Evolutionary conservation across 2,113 vertebrate genomes (phyloP).

Genomic region (Peucedramus taeniatus): DNA sequence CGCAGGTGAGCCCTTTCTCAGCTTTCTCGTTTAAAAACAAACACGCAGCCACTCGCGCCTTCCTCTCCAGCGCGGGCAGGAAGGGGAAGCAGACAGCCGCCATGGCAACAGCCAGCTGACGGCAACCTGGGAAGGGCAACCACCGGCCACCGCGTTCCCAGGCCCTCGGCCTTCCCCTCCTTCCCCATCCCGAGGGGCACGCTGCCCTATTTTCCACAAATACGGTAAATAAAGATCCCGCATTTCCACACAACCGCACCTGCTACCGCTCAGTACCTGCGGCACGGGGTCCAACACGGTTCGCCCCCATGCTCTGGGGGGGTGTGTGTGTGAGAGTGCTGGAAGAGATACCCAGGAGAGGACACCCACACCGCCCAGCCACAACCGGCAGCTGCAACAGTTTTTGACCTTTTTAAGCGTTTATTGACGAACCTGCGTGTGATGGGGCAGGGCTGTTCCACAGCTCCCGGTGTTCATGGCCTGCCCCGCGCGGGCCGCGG

Average conservation of each 20-base stretch:
- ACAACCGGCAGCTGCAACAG: neutral
- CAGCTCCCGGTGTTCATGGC: neutral
- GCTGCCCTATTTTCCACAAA: neutral
- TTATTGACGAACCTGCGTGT: neutral
- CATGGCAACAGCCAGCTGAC: conserved; percentile 35
- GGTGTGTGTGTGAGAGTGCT: too few species aligned
- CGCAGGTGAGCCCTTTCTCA: conserved; percentile 18
- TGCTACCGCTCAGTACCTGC: neutral
- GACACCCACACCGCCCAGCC: neutral
- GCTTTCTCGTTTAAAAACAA: conserved; percentile 26
- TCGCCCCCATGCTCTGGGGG: accelerated
- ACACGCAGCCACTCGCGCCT: neutral
- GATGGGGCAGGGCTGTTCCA: neutral
- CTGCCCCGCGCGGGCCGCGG: neutral
- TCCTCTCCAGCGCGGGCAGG: conserved; percentile 14
- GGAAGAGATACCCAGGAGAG: neutral
- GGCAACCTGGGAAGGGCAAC: conserved; percentile 50
- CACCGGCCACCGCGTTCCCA: conserved; percentile 22
- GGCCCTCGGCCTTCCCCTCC: neutral
- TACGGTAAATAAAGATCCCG: neutral
- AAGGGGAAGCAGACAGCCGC: conserved; percentile 34
- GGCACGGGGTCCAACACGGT: accelerated
- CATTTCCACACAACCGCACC: neutral
- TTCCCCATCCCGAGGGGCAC: neutral
- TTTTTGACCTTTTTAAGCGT: neutral